Base-by-base conservation (phyloP, 1,140 invertebrate genomes). In the Maniola jurtina region DNA sequence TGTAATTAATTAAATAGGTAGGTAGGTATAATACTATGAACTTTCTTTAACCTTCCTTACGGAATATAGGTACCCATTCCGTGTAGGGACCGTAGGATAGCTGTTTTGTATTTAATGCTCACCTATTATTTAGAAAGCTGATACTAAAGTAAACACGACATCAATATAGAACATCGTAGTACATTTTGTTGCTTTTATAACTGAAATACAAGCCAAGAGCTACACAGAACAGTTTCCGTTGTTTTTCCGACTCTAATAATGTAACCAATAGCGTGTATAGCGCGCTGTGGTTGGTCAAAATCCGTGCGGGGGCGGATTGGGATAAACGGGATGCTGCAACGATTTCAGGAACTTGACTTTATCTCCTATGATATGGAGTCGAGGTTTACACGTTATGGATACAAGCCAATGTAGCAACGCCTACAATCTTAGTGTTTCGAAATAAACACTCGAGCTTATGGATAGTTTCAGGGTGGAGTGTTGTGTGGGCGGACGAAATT, bases 401-500 rank as follows among this genome's bases (percentile, higher is more conserved):
- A 81, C 73, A 75, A 15, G 25, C 57, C 40, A 64, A 63, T 75
- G 68, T 81, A 79, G 80, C 79, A 70, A 84, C 84, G 81, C 86
- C 83, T 86, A 68, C 79, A 57, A 54, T 68, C 70, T 78, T 74
- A 62, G 72, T 65, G 68, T 77, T 80, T 74, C 64, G 59, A 62
- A 72, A 70, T 69, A 72, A 79, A 71, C 70, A 75, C 67, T 80
- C 69, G 61, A 71, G 66, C 59, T 80, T 77, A 79, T 80, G 66
- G 75, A 78, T 79, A 80, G 80, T 84, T 81, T 85, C 75, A 80
- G 75, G 81, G 77, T 61, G 79, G 79, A 79, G 78, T 80, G 80
- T 64, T 73, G 74, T 75, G 79, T 80, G 80, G 84, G 83, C 77
- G 83, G 77, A 66, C 73, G 74, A 67, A 58, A 55, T 80, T 66